Evolutionary conservation across 1,140 invertebrate species (phyloP).

Genomic region (Artemia franciscana): DNA sequence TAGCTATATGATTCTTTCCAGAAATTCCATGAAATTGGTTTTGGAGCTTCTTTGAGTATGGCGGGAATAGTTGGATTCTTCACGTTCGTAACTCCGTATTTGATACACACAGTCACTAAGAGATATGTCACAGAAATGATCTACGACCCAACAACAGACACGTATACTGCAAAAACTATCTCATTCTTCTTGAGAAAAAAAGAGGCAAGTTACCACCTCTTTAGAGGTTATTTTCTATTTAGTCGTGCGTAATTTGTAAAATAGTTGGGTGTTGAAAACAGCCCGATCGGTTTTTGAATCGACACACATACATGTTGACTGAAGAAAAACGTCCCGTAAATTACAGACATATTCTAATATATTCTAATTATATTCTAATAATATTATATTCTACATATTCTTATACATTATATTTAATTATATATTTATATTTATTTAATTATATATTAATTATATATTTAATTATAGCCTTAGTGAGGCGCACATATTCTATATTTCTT

Average conservation of each 20-base stretch:
- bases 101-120: constrained; percentile 56
- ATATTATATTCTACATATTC: too few species aligned
- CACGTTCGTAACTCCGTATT: constrained; percentile 51
- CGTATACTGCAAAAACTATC: constrained; percentile 40
- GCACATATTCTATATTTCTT: too few species aligned
- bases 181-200: constrained; percentile 36
- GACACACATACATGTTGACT: too few species aligned
- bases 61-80: constrained; percentile 35
- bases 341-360: too few species aligned
- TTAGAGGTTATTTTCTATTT: constrained; percentile 12
- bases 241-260: neutral
- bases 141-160: constrained; percentile 35
- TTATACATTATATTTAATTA: too few species aligned
- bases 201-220: constrained; percentile 25
- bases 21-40: neutral
- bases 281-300: neutral
- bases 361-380: too few species aligned
- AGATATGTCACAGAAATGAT: constrained; percentile 57
- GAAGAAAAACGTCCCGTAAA: too few species aligned
- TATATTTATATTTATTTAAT: too few species aligned
- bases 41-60: neutral
- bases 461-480: too few species aligned
- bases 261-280: neutral
- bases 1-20: too few species aligned
- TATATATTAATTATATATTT: too few species aligned